phyloP scores from a whole-genome alignment of 2,888 invertebrate genomes.

The Nipponacmea schrenckii region DNA sequence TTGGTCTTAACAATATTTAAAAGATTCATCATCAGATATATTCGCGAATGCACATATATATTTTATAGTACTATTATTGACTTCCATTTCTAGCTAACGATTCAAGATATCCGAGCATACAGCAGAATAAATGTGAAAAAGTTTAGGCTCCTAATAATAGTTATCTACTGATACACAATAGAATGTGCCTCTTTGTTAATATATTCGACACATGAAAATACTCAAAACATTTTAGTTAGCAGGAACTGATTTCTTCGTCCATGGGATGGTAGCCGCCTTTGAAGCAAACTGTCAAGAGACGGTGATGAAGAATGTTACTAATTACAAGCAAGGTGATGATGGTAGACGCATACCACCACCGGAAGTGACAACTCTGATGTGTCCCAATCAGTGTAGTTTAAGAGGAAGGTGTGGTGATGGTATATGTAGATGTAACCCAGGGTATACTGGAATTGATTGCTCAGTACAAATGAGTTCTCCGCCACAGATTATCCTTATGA shows the following conservation, averaged over 20 bases:
- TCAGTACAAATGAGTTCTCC: conserved; percentile 19
- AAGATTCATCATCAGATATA: too few relatives aligned
- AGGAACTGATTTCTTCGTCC: conserved; percentile 13
- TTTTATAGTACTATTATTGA: too few relatives aligned
- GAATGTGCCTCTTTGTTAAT: too few relatives aligned
- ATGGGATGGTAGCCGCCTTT: conserved; percentile 18
- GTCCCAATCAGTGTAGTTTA: conserved; percentile 33
- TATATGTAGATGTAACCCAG: conserved; percentile 23
- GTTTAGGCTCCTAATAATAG: too few relatives aligned
- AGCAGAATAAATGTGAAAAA: too few relatives aligned
- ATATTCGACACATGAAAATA: too few relatives aligned
- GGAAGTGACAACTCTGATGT: conserved; percentile 25
- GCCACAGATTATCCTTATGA: conserved; percentile 19
- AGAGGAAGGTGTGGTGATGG: conserved; percentile 26
- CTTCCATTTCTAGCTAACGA: too few relatives aligned
- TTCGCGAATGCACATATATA: too few relatives aligned
- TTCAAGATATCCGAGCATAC: too few relatives aligned
- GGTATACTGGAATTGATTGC: conserved; percentile 27
- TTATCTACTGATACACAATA: too few relatives aligned
- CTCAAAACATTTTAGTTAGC: background rate
- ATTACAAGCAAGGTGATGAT: conserved; percentile 17
- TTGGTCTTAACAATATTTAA: too few relatives aligned
- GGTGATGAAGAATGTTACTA: conserved; percentile 23
- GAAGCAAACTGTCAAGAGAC: conserved; percentile 26
- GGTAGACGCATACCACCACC: conserved; percentile 26